Conservation (phyloP, 1,140 invertebrate genomes). For the Conopomorpha cramerella region DNA sequence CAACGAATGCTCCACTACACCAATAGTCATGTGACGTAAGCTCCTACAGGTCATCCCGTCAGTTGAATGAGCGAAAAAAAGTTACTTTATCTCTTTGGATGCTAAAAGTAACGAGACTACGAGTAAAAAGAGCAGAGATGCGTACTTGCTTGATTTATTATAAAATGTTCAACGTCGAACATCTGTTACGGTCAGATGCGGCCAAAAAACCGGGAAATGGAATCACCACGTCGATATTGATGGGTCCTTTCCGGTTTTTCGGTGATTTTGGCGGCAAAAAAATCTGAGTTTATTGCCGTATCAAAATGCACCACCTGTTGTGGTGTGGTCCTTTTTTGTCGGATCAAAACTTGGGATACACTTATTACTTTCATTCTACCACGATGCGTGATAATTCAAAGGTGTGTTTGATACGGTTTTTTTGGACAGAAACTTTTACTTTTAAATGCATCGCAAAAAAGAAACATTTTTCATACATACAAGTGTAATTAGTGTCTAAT, state of each 20-base stretch:
- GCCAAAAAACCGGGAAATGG: slow-evolving; percentile 23
- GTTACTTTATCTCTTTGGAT: slow-evolving; percentile 1
- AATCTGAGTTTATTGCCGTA: too few relatives aligned
- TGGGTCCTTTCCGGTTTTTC: slow-evolving; percentile 1
- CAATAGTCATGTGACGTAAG: too few relatives aligned
- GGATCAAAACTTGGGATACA: too few relatives aligned
- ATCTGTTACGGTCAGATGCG: slow-evolving; percentile 45
- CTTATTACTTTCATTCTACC: too few relatives aligned
- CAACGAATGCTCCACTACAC: too few relatives aligned
- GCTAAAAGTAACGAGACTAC: slow-evolving; percentile 14
- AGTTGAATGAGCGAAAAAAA: neutral
- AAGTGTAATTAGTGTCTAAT: too few relatives aligned
- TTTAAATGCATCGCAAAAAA: too few relatives aligned
- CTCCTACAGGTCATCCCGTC: neutral
- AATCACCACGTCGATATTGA: slow-evolving; percentile 28
- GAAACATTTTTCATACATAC: too few relatives aligned
- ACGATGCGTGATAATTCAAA: neutral
- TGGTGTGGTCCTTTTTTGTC: too few relatives aligned
- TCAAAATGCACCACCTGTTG: neutral
- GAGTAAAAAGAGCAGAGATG: slow-evolving; percentile 34
- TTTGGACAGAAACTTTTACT: neutral
- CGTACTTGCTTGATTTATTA: slow-evolving; percentile 13
- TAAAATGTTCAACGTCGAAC: slow-evolving; percentile 17
- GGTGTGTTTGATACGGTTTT: neutral
- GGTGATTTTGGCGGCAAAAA: neutral